These are phyloP conservation scores for Alosa alosa DNA, from an alignment of 2,113 vertebrate species.

Conservation along the genomic window DNA sequence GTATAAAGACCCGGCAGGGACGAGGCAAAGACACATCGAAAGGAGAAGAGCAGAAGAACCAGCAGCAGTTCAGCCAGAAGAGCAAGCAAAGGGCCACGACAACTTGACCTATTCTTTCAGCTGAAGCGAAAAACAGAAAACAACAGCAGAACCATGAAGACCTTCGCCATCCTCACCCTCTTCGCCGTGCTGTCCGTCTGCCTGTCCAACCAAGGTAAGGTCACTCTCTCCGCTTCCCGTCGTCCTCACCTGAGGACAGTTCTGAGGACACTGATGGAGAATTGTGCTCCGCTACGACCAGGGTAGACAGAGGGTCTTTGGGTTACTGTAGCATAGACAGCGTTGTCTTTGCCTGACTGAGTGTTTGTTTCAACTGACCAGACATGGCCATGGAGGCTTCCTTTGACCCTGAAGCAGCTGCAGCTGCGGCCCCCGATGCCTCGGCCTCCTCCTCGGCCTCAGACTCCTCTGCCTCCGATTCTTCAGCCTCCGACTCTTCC, in stretches of 20 bases:
- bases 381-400: slow-evolving; percentile 57
- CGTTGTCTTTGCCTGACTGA: not conserved
- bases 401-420: slow-evolving; percentile 35
- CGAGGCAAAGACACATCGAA: slow-evolving; percentile 46
- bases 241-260: too few species aligned
- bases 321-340: not conserved
- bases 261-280: not conserved
- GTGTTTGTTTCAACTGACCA: not conserved
- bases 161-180: slow-evolving; percentile 64
- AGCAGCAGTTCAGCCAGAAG: slow-evolving; percentile 22
- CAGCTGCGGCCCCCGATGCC: slow-evolving; percentile 25
- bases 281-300: not conserved
- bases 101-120: not conserved
- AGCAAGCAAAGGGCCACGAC: not conserved
- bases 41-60: slow-evolving; percentile 24
- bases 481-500: slow-evolving; percentile 43
- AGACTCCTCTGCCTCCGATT: slow-evolving; percentile 46
- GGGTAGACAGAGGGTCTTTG: not conserved
- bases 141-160: slow-evolving; percentile 64
- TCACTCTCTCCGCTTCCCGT: not conserved
- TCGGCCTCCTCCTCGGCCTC: slow-evolving; percentile 56
- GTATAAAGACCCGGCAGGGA: slow-evolving; percentile 64
- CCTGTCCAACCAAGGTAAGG: slow-evolving; percentile 69
- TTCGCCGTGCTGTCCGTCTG: slow-evolving; percentile 67
- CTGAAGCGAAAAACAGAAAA: slow-evolving; percentile 14